phyloP scores from a whole-genome alignment of 2,113 vertebrate genomes.

The Acanthochromis polyacanthus region DNA sequence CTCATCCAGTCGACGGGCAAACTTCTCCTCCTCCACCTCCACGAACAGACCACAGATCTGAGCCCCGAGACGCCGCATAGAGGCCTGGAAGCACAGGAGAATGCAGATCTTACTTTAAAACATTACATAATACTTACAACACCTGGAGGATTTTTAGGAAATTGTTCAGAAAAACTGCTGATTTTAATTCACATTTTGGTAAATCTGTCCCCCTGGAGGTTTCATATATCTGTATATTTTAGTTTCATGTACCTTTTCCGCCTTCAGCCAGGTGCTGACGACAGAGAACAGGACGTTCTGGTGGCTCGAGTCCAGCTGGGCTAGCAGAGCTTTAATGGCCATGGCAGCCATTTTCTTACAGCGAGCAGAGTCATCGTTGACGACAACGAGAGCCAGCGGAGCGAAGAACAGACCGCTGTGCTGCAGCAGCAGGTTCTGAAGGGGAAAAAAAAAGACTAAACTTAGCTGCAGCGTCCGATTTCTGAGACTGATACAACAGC shows the following conservation, averaged over 20 bases:
- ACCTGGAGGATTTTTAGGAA: no score
- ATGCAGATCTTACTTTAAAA: not conserved
- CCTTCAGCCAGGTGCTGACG: constrained; percentile 88
- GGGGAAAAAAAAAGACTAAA: not conserved
- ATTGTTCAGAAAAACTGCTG: no score
- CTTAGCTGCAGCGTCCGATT: not conserved
- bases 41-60: constrained; percentile 93
- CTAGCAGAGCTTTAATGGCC: constrained; percentile 89
- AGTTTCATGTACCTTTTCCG: constrained; percentile 88
- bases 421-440: constrained; percentile 87
- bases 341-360: constrained; percentile 96
- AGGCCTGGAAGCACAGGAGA: constrained; percentile 74
- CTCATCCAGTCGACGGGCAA: constrained; percentile 85
- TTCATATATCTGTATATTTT: no score
- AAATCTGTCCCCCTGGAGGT: no score
- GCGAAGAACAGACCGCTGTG: constrained; percentile 92
- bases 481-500: no score
- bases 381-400: constrained; percentile 90
- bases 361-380: constrained; percentile 91
- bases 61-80: constrained; percentile 89
- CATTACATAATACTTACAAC: no score
- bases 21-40: constrained; percentile 90
- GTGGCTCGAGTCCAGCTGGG: constrained; percentile 84
- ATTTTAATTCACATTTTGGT: no score
- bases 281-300: constrained; percentile 89